These are phyloP conservation scores for Papilio dardanus DNA, from an alignment of 1,140 invertebrate genomes.

Conservation along the genomic window DNA sequence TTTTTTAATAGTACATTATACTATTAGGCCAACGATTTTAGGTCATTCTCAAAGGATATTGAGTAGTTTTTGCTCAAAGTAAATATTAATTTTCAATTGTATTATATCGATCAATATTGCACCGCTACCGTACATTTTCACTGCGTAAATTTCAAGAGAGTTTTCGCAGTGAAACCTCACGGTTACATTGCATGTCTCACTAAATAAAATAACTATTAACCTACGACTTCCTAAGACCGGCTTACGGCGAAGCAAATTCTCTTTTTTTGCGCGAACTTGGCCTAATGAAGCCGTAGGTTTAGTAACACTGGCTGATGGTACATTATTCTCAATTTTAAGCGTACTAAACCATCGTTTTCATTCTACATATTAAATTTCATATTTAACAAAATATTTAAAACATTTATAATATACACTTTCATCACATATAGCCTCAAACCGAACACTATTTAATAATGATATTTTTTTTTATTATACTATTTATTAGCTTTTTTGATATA, in stretches of 20 bases:
- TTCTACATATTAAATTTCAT: background rate
- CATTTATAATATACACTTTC: background rate
- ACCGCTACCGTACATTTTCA: too few species aligned
- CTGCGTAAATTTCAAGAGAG: too few species aligned
- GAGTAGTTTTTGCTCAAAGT: background rate
- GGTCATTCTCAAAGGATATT: background rate
- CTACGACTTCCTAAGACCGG: too few species aligned
- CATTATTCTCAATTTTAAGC: background rate
- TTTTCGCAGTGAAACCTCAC: background rate
- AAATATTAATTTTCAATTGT: background rate
- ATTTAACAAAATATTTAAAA: background rate
- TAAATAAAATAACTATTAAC: background rate
- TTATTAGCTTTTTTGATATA: background rate
- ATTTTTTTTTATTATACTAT: background rate
- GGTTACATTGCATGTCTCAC: background rate
- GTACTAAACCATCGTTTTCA: background rate
- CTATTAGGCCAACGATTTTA: slow-evolving; percentile 9
- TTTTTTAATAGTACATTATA: background rate
- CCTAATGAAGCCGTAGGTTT: too few species aligned
- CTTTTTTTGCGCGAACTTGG: too few species aligned
- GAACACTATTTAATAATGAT: background rate
- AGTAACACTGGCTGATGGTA: background rate
- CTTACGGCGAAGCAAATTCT: too few species aligned
- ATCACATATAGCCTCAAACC: background rate
- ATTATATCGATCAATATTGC: too few species aligned